phyloP scores from a whole-genome alignment of 2,888 invertebrate genomes.

The Pyrocoelia pectoralis region DNA sequence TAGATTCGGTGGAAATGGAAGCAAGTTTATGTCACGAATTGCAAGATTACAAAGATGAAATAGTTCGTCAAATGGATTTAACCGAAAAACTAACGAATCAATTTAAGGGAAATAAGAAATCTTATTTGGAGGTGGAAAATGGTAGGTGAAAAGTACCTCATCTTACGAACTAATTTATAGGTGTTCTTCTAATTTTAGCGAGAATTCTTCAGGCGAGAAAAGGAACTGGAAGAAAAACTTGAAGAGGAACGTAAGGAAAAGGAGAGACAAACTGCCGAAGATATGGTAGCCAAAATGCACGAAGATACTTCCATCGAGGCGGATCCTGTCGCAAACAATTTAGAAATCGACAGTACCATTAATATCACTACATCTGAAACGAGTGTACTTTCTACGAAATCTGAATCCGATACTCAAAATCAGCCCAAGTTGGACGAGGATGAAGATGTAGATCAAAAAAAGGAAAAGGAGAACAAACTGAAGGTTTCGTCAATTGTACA shows the following conservation, averaged over 20 bases:
- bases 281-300: slow-evolving; percentile 63
- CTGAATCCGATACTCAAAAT: slow-evolving; percentile 39
- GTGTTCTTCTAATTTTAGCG: slow-evolving; percentile 54
- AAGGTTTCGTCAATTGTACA: slow-evolving; percentile 70
- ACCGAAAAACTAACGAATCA: slow-evolving; percentile 90
- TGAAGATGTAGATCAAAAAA: slow-evolving; percentile 46
- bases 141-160: slow-evolving; percentile 64
- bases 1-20: slow-evolving; percentile 88
- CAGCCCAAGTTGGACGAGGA: slow-evolving; percentile 46
- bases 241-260: slow-evolving; percentile 63
- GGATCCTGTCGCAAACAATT: slow-evolving; percentile 42
- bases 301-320: slow-evolving; percentile 58
- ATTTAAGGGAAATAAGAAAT: slow-evolving; percentile 84
- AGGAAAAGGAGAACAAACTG: slow-evolving; percentile 66
- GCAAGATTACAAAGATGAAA: slow-evolving; percentile 84
- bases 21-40: slow-evolving; percentile 79
- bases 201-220: slow-evolving; percentile 68
- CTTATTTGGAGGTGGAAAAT: slow-evolving; percentile 87
- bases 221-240: slow-evolving; percentile 69
- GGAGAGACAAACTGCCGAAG: slow-evolving; percentile 63
- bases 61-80: slow-evolving; percentile 88
- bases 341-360: slow-evolving; percentile 55
- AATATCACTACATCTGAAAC: slow-evolving; percentile 33
- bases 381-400: slow-evolving; percentile 46
- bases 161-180: no score